Percentiles rank a stretch among this genome's conserved stretches.
Evolutionary conservation across 1,140 invertebrate species (phyloP).

Genomic region (Pteromalus puparum): DNA sequence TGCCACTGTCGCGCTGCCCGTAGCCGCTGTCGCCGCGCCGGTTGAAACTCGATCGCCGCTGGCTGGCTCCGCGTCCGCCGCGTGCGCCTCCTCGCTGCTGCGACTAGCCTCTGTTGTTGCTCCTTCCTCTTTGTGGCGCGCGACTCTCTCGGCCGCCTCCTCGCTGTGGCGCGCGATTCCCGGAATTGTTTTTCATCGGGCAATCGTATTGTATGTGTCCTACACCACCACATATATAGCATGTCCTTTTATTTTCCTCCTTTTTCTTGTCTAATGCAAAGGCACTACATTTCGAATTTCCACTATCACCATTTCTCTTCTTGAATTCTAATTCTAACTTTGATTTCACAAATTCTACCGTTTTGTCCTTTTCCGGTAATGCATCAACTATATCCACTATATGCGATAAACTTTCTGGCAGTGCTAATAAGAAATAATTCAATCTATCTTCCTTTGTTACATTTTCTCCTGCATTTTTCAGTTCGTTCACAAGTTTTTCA

Average conservation of each 20-base stretch:
- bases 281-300: not conserved
- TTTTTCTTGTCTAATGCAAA: too few species aligned
- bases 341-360: conserved; percentile 52
- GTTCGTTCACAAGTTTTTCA: conserved; percentile 60
- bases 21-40: not conserved
- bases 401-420: conserved; percentile 54
- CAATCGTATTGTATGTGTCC: too few species aligned
- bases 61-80: not conserved
- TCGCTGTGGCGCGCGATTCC: too few species aligned
- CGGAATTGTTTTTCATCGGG: too few species aligned
- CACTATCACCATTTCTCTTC: conserved; percentile 39
- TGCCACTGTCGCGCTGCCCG: not conserved
- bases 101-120: too few species aligned
- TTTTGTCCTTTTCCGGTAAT: conserved; percentile 47
- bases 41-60: not conserved
- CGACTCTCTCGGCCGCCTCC: too few species aligned
- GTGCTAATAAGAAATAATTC: conserved; percentile 63
- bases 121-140: too few species aligned
- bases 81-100: not conserved
- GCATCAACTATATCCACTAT: conserved; percentile 51
- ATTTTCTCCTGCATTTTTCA: conserved; percentile 59
- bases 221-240: too few species aligned
- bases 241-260: too few species aligned
- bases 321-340: conserved; percentile 51
- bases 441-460: conserved; percentile 61